These are phyloP conservation scores for Campopleginae sp. DNA, from an alignment of 2,888 invertebrate genomes.

Conservation along the genomic window DNA sequence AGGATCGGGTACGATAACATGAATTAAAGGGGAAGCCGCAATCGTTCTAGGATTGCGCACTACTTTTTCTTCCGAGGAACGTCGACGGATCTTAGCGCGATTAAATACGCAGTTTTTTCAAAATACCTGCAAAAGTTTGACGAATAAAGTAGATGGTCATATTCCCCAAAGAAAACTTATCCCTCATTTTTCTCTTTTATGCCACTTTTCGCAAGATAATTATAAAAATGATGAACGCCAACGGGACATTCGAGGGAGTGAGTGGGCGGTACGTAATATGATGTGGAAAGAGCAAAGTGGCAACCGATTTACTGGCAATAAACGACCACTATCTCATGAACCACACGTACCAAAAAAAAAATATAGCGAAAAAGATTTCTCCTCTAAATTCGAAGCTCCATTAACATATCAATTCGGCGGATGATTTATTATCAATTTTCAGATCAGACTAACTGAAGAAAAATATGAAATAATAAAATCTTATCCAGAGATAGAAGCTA, in stretches of 20 bases:
- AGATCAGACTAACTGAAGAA: background rate
- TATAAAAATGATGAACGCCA: background rate
- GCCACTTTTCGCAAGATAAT: background rate
- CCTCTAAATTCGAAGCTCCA: background rate
- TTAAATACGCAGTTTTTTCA: constrained; percentile 8
- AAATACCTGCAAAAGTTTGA: constrained; percentile 37
- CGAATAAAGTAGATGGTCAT: background rate
- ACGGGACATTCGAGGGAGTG: background rate
- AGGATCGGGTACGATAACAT: constrained; percentile 36
- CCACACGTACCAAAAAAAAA: background rate
- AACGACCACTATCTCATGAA: background rate
- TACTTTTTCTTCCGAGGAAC: constrained; percentile 35
- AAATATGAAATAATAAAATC: background rate
- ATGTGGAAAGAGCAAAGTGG: background rate
- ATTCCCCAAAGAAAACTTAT: background rate
- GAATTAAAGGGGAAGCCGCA: constrained; percentile 68
- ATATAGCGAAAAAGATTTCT: background rate
- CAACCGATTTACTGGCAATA: background rate
- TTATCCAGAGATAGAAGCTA: background rate
- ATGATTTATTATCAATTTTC: background rate
- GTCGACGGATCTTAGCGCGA: background rate
- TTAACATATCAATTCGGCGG: background rate
- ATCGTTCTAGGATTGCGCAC: constrained; percentile 62
- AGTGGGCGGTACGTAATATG: background rate
- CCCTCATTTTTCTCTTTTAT: background rate